Percentiles rank a stretch among this genome's conserved stretches.
These are phyloP conservation scores for Cataglyphis rosenhaueri DNA, from an alignment of 2,888 invertebrate species.

Conservation along the genomic window DNA sequence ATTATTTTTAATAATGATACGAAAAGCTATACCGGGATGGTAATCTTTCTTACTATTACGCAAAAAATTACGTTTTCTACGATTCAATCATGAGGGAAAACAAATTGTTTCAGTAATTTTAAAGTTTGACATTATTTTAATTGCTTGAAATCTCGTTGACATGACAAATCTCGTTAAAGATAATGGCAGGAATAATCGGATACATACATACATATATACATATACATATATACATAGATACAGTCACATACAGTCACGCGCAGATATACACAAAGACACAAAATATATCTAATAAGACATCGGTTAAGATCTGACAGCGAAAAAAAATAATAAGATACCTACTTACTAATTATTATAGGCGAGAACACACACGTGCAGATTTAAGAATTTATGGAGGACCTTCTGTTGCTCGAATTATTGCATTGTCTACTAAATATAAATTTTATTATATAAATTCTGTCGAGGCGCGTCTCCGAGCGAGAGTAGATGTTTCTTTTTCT, in stretches of 20 bases:
- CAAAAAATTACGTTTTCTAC: background rate
- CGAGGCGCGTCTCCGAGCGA: constrained; percentile 79
- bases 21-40: background rate
- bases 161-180: background rate
- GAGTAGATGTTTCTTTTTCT: constrained; percentile 69
- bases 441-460: constrained; percentile 83
- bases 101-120: background rate
- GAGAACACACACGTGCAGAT: constrained; percentile 65
- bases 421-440: constrained; percentile 81
- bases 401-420: constrained; percentile 82
- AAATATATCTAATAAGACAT: constrained; percentile 77
- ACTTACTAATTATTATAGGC: constrained; percentile 72
- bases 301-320: constrained; percentile 80
- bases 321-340: constrained; percentile 74
- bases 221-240: constrained; percentile 21
- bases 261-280: constrained; percentile 55
- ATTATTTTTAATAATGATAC: background rate
- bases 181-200: constrained; percentile 36
- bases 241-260: constrained; percentile 23
- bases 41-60: background rate
- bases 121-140: background rate
- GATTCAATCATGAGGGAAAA: background rate
- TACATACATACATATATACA: constrained; percentile 6
- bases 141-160: constrained; percentile 21
- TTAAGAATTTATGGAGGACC: constrained; percentile 75